A percentile compares a stretch with the other conserved stretches of the same genome.
These are phyloP conservation scores for Anodontia alba DNA, from an alignment of 2,888 invertebrate genomes.

Conservation along the genomic window DNA sequence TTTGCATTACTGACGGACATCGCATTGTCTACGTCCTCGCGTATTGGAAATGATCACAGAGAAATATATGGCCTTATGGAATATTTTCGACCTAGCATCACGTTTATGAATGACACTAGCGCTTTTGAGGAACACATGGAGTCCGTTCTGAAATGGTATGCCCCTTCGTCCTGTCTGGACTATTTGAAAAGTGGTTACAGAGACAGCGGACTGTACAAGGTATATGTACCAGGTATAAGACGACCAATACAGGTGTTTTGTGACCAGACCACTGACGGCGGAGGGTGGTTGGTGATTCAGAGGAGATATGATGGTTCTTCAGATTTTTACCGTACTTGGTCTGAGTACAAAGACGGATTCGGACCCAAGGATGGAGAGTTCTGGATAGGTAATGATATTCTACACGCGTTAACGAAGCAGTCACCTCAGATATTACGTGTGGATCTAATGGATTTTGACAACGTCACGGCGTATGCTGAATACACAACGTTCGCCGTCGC, in stretches of 20 bases:
- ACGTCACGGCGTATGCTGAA: slow-evolving; percentile 19
- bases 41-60: no score
- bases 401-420: slow-evolving; percentile 16
- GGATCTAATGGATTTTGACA: slow-evolving; percentile 40
- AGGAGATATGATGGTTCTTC: slow-evolving; percentile 42
- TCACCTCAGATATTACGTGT: slow-evolving; percentile 29
- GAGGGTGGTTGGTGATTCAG: slow-evolving; percentile 64
- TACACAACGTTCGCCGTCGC: slow-evolving; percentile 35
- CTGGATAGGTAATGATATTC: slow-evolving; percentile 42
- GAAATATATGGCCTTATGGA: no score
- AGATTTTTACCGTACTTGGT: slow-evolving; percentile 41
- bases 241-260: slow-evolving; percentile 41
- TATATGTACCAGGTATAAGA: no score
- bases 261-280: slow-evolving; percentile 53
- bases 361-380: slow-evolving; percentile 39
- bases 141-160: no score
- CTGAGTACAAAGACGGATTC: slow-evolving; percentile 47
- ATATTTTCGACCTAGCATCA: no score
- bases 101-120: no score
- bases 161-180: no score
- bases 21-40: no score
- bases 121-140: no score
- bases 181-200: no score
- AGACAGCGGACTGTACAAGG: no score
- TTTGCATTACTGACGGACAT: no score